Conservation (phyloP, 1,140 invertebrate species). For the Dreissena rostriformis region DNA sequence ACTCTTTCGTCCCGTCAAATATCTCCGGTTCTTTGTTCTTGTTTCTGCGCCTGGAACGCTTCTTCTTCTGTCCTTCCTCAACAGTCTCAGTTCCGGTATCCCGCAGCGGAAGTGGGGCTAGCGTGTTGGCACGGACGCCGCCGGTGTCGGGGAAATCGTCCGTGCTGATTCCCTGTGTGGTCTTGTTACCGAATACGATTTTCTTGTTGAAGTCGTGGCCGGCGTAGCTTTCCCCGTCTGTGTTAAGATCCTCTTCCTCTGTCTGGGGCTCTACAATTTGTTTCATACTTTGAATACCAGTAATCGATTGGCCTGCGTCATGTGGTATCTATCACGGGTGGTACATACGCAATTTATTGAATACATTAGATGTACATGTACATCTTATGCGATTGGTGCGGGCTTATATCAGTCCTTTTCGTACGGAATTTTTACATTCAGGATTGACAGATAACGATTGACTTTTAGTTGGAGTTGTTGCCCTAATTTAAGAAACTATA, state of each 20-base stretch:
- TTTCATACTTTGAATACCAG: too few relatives aligned
- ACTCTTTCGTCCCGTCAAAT: slow-evolving; percentile 64
- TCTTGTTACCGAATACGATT: slow-evolving; percentile 33
- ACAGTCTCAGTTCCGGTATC: slow-evolving; percentile 34
- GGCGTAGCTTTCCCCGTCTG: slow-evolving; percentile 30
- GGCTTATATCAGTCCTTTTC: too few relatives aligned
- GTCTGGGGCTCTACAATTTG: slow-evolving; percentile 32
- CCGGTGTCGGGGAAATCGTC: slow-evolving; percentile 10
- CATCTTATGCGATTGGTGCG: too few relatives aligned
- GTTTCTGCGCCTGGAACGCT: slow-evolving; percentile 44
- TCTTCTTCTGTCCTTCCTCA: slow-evolving; percentile 24
- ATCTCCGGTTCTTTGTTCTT: slow-evolving; percentile 65
- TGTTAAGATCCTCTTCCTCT: slow-evolving; percentile 48
- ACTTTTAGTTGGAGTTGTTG: too few relatives aligned
- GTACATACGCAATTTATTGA: too few relatives aligned
- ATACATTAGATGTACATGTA: too few relatives aligned
- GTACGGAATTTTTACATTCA: too few relatives aligned
- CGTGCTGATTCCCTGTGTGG: slow-evolving; percentile 33
- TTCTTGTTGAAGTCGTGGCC: slow-evolving; percentile 21
- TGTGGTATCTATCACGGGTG: too few relatives aligned
- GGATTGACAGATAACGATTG: too few relatives aligned
- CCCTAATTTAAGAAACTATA: too few relatives aligned
- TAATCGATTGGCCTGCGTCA: too few relatives aligned
- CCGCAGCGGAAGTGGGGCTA: slow-evolving; percentile 41
- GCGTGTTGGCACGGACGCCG: background rate